Evolutionary conservation across 2,888 invertebrate genomes (phyloP).

Genomic region (Himalopsyche kuldschensis): DNA sequence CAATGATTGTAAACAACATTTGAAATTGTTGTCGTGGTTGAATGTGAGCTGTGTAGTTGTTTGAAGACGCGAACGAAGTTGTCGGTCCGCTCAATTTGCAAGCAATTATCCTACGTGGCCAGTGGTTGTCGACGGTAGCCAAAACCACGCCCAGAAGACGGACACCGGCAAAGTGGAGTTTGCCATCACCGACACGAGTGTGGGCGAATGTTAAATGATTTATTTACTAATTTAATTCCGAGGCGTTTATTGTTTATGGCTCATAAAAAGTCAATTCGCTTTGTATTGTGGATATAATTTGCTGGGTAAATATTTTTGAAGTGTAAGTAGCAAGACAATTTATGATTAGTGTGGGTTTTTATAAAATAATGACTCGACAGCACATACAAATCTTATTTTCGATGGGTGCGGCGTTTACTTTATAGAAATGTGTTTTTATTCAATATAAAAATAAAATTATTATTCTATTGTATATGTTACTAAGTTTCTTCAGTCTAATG

Average conservation of each 20-base stretch:
- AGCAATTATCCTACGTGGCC: conserved; percentile 2
- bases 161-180: not conserved
- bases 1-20: not conserved
- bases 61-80: not conserved
- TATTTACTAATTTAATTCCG: not conserved
- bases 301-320: not conserved
- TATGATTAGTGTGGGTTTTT: not conserved
- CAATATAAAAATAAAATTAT: no score
- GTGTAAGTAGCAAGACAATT: not conserved
- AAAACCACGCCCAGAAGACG: not conserved
- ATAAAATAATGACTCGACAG: no score
- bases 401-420: no score
- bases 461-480: no score
- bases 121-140: not conserved
- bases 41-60: not conserved
- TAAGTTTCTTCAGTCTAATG: no score
- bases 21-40: not conserved
- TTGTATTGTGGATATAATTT: not conserved
- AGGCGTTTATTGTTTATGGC: not conserved
- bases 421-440: no score
- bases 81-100: not conserved
- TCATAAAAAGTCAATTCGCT: not conserved
- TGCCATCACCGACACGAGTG: not conserved
- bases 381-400: no score
- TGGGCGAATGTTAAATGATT: not conserved